These are phyloP conservation scores for Planiliza haematocheilus DNA, from an alignment of 2,113 vertebrate species.

Conservation along the genomic window DNA sequence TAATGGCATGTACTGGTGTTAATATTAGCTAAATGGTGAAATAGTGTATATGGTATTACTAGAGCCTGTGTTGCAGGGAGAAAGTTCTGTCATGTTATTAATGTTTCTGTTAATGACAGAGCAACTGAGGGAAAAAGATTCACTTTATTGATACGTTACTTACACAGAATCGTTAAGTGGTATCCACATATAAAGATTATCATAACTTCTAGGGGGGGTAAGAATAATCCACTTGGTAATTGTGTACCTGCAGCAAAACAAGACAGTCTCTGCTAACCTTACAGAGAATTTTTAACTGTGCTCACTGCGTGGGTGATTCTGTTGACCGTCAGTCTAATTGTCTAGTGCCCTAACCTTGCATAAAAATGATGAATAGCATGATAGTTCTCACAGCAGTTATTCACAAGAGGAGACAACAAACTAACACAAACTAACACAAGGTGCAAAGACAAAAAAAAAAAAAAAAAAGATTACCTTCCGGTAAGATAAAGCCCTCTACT, in stretches of 20 bases:
- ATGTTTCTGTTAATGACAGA: not conserved
- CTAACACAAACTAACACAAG: too few relatives aligned
- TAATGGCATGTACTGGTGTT: constrained; percentile 18
- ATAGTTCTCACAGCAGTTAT: constrained; percentile 37
- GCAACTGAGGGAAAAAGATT: constrained; percentile 7
- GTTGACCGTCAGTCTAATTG: constrained; percentile 18
- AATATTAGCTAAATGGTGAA: constrained; percentile 34
- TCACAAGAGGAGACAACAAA: constrained; percentile 27
- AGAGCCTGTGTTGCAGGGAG: not conserved
- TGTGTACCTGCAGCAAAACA: constrained; percentile 8
- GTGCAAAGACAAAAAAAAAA: not conserved
- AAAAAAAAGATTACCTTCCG: not conserved
- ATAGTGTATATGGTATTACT: constrained; percentile 16
- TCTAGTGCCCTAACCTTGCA: constrained; percentile 18
- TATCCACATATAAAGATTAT: constrained; percentile 2
- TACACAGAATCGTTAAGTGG: constrained; percentile 2
- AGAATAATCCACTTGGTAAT: constrained; percentile 9
- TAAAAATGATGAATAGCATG: constrained; percentile 57
- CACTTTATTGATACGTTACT: constrained; percentile 11
- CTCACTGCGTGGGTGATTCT: not conserved
- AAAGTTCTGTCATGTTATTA: constrained; percentile 32
- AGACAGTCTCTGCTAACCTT: constrained; percentile 1
- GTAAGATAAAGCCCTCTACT: constrained; percentile 24
- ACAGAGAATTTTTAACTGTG: too few relatives aligned
- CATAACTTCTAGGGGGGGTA: not conserved